Evolutionary conservation across 1,140 invertebrate genomes (phyloP), one percentile per base, ranked within the genome.

Genomic region (Sinonovacula constricta): DNA sequence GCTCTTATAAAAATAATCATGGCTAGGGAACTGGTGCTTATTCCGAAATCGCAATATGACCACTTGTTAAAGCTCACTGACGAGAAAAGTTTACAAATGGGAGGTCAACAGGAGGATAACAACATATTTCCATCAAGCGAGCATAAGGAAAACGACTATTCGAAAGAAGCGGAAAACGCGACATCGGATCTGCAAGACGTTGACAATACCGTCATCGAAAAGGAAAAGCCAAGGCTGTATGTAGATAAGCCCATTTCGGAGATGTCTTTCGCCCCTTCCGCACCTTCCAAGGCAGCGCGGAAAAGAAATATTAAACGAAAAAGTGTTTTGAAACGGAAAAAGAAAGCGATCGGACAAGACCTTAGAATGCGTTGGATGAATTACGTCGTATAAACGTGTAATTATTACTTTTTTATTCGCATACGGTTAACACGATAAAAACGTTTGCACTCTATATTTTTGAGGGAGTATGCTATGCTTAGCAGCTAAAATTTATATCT

Each of bases 361-460:
- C n/a, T n/a, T n/a, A n/a, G n/a, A n/a, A n/a, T n/a, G n/a, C n/a
- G n/a, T n/a, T n/a, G n/a, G n/a, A 57, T 69, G 54, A 69, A 69
- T 33, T 69, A 69, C 67, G 57, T 2, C 31, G 57, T 69, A 56
- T 69, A n/a, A n/a, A n/a, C n/a, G n/a, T n/a, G n/a, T n/a, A n/a
- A n/a, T n/a, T n/a, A n/a, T n/a, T n/a, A n/a, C n/a, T n/a, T n/a
- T n/a, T n/a, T n/a, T n/a, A n/a, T n/a, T n/a, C n/a, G n/a, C n/a
- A n/a, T n/a, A n/a, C n/a, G n/a, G n/a, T n/a, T n/a, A n/a, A n/a
- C n/a, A n/a, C n/a, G n/a, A n/a, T n/a, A n/a, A n/a, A n/a, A n/a
- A n/a, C n/a, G n/a, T n/a, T n/a, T n/a, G n/a, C n/a, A n/a, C n/a
- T n/a, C n/a, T n/a, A n/a, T n/a, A n/a, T n/a, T n/a, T n/a, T n/a